Base-by-base conservation (phyloP, 92 coral and sea anemone species). In the Bergia puertoricense region DNA sequence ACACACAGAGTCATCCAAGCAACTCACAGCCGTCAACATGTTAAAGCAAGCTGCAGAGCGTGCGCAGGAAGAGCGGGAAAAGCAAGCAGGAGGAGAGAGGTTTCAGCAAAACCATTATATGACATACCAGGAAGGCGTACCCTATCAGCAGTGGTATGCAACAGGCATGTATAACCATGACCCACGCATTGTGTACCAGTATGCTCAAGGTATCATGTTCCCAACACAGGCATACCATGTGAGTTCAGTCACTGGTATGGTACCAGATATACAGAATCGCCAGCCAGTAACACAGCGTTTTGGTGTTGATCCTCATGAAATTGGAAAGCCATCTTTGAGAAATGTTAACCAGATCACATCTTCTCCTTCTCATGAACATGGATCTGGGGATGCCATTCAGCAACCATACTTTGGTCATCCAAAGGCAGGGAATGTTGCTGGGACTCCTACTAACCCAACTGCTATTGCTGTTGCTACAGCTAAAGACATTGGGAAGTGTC, bases 391-490 rank as follows among this genome's bases (percentile, higher is more conserved):
- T 16, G 62, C 92, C 18, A 74, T 86, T 77, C 94, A 85, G 40
- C 92, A 74, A 38, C 76, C 92, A 23, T 90, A 86, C 69, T 81
- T 77, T 46, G 76, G 89, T 75, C 92, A 89, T 37, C 90, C 76
- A 45, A 91, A 88, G 42, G 76, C 85, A 18, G 90, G 91, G 65
- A 69, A 85, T 65, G 84, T 75, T 16, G 90, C 91, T 8, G 98
- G 95, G 62, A 94, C 94, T 16, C 98, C 99, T 4, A 95, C 99
- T 30, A 94, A 97, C 88, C 94, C 99, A 44, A 97, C 98, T 69
- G 98, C 99, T 42, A 90, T 97, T 86, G 99, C 99, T 18, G 88
- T 97, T 69, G 96, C 95, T 67, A 94, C 95, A 20, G 98, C 98
- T 3, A 95, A 95, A 51, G 98, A 96, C 68, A 90, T 74, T 85